Evolutionary conservation across 2,113 vertebrate species (phyloP).

Genomic region (Pagrus major): DNA sequence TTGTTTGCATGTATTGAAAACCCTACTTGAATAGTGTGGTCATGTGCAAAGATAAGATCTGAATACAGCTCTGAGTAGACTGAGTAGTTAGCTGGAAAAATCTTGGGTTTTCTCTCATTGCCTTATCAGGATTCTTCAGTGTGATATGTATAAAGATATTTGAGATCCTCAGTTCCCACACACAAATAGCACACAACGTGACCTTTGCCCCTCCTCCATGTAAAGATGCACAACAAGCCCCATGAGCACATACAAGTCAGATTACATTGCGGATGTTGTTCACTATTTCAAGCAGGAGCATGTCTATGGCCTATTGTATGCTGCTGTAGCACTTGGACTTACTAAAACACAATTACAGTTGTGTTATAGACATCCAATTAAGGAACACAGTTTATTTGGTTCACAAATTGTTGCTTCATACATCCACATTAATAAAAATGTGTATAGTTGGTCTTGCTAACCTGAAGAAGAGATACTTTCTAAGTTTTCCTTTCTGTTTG

Average conservation of each 20-base stretch:
- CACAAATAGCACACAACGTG: background rate
- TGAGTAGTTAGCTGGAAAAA: background rate
- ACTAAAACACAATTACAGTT: background rate
- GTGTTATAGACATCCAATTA: background rate
- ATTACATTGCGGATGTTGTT: background rate
- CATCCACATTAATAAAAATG: background rate
- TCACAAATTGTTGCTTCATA: background rate
- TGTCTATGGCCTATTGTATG: background rate
- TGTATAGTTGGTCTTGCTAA: background rate
- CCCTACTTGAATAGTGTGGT: background rate
- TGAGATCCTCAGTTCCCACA: background rate
- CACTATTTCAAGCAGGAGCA: background rate
- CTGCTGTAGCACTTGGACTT: background rate
- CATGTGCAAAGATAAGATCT: background rate
- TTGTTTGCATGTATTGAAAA: background rate
- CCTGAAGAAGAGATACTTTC: background rate
- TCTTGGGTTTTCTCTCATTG: background rate
- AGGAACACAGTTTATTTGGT: background rate
- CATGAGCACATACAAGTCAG: background rate
- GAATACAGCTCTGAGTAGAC: background rate
- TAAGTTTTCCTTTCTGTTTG: conserved; percentile 13
- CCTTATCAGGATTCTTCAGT: background rate
- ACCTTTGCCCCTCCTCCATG: background rate
- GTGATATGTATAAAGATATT: background rate
- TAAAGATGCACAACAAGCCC: background rate